Evolutionary conservation across 2,113 vertebrate genomes (phyloP).

Genomic region (Podarcis muralis): DNA sequence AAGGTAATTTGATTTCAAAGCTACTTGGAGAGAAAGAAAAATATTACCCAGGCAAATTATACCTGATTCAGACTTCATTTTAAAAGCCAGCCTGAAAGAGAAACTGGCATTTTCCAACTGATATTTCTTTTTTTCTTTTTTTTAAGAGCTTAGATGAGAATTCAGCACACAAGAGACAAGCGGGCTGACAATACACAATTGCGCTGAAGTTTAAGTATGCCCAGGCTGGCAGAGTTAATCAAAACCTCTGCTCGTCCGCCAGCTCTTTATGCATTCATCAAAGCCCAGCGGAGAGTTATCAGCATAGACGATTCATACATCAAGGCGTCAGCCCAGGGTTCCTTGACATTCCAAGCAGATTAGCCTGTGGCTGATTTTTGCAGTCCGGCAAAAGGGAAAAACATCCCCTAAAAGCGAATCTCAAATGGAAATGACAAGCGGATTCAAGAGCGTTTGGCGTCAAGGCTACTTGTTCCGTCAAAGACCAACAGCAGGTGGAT

Average conservation of each 20-base stretch:
- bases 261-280: constrained; percentile 69
- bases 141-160: constrained; percentile 69
- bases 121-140: background rate
- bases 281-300: constrained; percentile 66
- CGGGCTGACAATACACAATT: constrained; percentile 64
- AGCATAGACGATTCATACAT: constrained; percentile 61
- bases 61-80: constrained; percentile 71
- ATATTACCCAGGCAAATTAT: constrained; percentile 62
- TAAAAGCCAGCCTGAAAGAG: constrained; percentile 52
- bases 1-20: constrained; percentile 65
- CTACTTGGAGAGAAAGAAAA: constrained; percentile 60
- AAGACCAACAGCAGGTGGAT: constrained; percentile 34
- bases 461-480: constrained; percentile 54
- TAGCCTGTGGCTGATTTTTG: constrained; percentile 62
- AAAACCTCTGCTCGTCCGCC: constrained; percentile 64
- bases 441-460: constrained; percentile 49
- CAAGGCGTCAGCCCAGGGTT: constrained; percentile 59
- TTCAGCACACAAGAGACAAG: constrained; percentile 64
- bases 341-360: constrained; percentile 64
- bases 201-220: constrained; percentile 60
- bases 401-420: constrained; percentile 36
- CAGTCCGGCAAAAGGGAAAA: constrained; percentile 38
- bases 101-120: constrained; percentile 56
- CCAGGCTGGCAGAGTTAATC: constrained; percentile 67
- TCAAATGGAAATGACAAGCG: constrained; percentile 49